Evolutionary conservation across 1,140 invertebrate genomes (phyloP), one percentile per base, ranked within the genome.

Genomic region (Phymorhynchus buccinoides): DNA sequence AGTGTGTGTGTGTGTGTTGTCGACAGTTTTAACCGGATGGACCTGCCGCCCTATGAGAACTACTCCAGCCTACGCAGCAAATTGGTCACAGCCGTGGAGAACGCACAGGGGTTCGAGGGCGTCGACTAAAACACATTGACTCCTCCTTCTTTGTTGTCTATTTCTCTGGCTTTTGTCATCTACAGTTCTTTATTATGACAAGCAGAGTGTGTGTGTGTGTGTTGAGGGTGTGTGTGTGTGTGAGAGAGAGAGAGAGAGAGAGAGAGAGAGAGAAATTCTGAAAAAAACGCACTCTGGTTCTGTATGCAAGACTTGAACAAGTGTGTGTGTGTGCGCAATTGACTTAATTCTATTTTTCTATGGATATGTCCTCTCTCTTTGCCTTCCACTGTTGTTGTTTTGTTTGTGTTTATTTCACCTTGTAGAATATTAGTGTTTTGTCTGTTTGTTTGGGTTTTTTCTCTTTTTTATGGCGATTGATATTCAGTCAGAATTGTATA

Each of bases 11-110:
- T n/a, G n/a, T n/a, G n/a, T n/a, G n/a, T 18, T 48, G 44, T 48
- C 18, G 44, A 83, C 94, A 98, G 97, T 94, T 99, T 99, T 94
- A 99, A 99, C 94, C 96, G 98, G 75, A 95, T 99, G 87, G 98
- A 99, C 94, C 95, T 99, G 88, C 99, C 99, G 48, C 98, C 98
- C 16, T 99, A 99, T 93, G 96, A 97, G 93, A 97, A 96, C 91
- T 99, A 99, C 93, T 96, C 97, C 91, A 97, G 99, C 92, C 94
- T 99, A 79, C 95, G 98, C 91, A 97, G 98, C 90, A 99, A 99
- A 93, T 95, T 99, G 77, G 95, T 99, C 88, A 97, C 98, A 94
- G 98, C 98, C 85, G 98, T 99, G 91, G 98, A 99, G 94, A 98
- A 98, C 86, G 91, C 93, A 79, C 98, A 99, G 95, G 98, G 98